Base-by-base conservation (phyloP, 2,888 invertebrate genomes). In the Meteorus colon region DNA sequence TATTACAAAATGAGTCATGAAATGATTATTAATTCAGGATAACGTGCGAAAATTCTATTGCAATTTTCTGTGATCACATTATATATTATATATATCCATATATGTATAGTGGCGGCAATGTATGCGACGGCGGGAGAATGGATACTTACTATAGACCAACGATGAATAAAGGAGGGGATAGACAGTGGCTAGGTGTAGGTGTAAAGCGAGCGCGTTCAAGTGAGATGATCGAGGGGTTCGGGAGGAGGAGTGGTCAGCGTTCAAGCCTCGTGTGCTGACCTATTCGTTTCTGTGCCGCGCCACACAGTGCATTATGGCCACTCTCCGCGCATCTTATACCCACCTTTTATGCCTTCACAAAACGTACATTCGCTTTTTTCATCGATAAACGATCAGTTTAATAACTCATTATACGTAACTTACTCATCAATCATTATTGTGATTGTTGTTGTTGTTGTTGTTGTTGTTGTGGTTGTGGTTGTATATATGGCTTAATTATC, bases 221-320 rank as follows among this genome's bases (percentile, higher is more conserved):
- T 67, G 65, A 82, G 84, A 86, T 85, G 84, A 86, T 82, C 79
- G 83, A 84, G 82, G 87, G 84, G 85, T 84, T 79, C 75, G 79
- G 81, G 82, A 84, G 86, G 86, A 85, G 88, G 88, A 88, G 88
- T 88, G 89, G 88, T 88, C 87, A 88, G 84, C 82, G 81, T 77
- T 77, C 77, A 85, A 84, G 86, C 84, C 86, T 86, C 86, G 78
- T 79, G 82, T 85, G 87, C 86, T 88, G 88, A 87, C 88, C 88
- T 88, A 88, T 88, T 88, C 88, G 85, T 87, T 87, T 85, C 85
- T 84, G 86, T 84, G 84, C 83, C 83, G 85, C 81, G 84, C 80
- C 70, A 79, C 82, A 81, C 86, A 87, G 88, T 89, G 85, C 86
- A 88, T 89, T 89, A 89, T 88, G 87, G 87, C 87, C 85, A 86